Evolutionary conservation across 2,113 vertebrate genomes (phyloP).

Genomic region (Labrus mixtus): DNA sequence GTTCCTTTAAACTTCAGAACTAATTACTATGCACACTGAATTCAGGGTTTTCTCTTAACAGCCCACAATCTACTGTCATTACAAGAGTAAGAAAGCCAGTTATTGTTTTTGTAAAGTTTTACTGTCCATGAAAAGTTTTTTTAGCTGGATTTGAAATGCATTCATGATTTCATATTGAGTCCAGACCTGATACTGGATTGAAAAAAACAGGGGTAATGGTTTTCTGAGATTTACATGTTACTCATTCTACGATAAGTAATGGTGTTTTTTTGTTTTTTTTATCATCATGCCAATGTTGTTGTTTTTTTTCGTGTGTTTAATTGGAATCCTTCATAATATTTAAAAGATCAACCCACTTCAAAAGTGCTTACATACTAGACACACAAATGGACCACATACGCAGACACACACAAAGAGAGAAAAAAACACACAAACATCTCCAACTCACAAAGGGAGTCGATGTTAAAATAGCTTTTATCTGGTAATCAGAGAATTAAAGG

Average conservation of each 20-base stretch:
- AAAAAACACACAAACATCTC: conserved; percentile 27
- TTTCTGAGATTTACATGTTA: neutral
- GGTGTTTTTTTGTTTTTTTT: conserved; percentile 17
- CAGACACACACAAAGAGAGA: conserved; percentile 10
- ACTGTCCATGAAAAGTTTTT: no score
- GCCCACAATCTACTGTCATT: no score
- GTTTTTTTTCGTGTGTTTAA: conserved; percentile 24
- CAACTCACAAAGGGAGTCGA: conserved; percentile 49
- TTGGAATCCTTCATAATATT: conserved; percentile 20
- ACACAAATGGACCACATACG: neutral
- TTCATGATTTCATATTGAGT: conserved; percentile 39
- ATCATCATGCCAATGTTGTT: neutral
- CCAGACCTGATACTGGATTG: neutral
- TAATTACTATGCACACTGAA: no score
- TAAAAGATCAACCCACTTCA: conserved; percentile 7
- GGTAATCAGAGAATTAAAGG: conserved; percentile 62
- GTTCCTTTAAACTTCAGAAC: no score
- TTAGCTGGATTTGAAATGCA: neutral
- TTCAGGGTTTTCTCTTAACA: no score
- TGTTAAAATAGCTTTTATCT: conserved; percentile 53
- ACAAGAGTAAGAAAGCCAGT: no score
- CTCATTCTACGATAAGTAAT: neutral
- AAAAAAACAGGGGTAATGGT: neutral
- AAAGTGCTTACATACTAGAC: conserved; percentile 13
- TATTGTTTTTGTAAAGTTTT: no score